Evolutionary conservation across 2,888 invertebrate species (phyloP).

Genomic region (Sinohyriopsis cumingii): DNA sequence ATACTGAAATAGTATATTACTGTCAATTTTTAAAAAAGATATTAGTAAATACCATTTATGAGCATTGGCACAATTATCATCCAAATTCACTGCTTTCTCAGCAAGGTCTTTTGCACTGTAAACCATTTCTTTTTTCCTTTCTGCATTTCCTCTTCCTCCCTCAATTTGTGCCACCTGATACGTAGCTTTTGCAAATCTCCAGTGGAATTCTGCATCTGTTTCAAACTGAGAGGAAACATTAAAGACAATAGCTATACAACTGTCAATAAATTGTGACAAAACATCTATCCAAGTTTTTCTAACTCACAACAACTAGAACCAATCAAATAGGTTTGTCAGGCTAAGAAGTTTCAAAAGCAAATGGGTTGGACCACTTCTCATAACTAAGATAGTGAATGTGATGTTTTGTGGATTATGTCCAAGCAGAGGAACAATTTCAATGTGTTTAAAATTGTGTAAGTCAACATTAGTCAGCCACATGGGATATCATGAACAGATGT

Average conservation of each 20-base stretch:
- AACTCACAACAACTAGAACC: neutral
- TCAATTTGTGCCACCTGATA: slow-evolving; percentile 67
- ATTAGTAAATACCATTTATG: slow-evolving; percentile 78
- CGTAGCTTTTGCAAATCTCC: slow-evolving; percentile 73
- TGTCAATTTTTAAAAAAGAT: neutral
- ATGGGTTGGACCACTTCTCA: too few relatives aligned
- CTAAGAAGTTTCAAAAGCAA: too few relatives aligned
- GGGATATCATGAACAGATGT: too few relatives aligned
- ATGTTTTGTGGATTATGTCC: too few relatives aligned
- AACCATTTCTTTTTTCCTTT: slow-evolving; percentile 68
- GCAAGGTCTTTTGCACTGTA: slow-evolving; percentile 76
- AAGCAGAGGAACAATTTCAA: too few relatives aligned
- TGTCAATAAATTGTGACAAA: neutral
- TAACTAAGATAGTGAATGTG: too few relatives aligned
- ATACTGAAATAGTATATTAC: neutral
- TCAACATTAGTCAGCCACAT: too few relatives aligned
- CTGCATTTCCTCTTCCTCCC: slow-evolving; percentile 61
- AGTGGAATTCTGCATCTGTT: slow-evolving; percentile 69
- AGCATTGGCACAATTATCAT: slow-evolving; percentile 75
- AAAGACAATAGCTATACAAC: neutral
- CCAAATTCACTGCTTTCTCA: slow-evolving; percentile 74
- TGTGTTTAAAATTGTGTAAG: too few relatives aligned
- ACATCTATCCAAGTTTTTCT: neutral
- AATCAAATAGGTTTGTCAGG: neutral
- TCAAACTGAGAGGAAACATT: slow-evolving; percentile 42